Base-by-base conservation (phyloP, 2,113 vertebrate genomes). In the Donacobius atricapilla region DNA sequence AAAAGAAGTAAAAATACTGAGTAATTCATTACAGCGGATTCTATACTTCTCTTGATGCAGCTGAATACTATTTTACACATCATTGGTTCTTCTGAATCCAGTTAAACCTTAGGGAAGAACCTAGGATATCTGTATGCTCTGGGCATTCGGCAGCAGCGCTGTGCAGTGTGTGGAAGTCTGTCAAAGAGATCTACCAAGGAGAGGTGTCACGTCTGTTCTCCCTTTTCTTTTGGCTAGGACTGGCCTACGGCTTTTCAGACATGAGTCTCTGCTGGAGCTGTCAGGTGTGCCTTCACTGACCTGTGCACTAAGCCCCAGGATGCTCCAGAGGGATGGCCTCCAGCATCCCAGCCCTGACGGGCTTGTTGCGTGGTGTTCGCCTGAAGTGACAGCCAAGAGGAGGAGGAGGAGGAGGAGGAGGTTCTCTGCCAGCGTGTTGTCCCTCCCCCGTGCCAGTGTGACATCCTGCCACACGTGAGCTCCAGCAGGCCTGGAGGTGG, bases 391-490 rank as follows among this genome's bases (percentile, higher is more conserved):
- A 86, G 77, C 70, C 80, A 5, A 7, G 79, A 78, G 65, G 48
- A 77, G 37, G 37, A 69, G 35, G 53, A 76, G n/a, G 44, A n/a
- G n/a, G n/a, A n/a, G n/a, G n/a, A 70, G 30, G 63, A 75, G n/a
- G 40, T 31, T 47, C 58, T 76, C 18, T 60, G 51, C 40, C 64
- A 35, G 25, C 0, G 0, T 70, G 35, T 40, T 17, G 6, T 42
- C 5, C n/a, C 45, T n/a, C n/a, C 45, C 10, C 71, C 2, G 5
- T 20, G 33, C 37, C 65, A 19, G 24, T 4, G 13, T 80, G 60
- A 54, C 8, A 2, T 53, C 33, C 23, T 89, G 27, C 72, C 65
- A 54, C 4, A 0, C 16, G 2, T 2, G 2, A 28, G 13, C 39
- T 66, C 40, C 33, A n/a, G 47, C 31, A 30, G 33, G 66, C 2